phyloP scores from a whole-genome alignment of 2,797 vertebrate species.

The Trematomus bernacchii region DNA sequence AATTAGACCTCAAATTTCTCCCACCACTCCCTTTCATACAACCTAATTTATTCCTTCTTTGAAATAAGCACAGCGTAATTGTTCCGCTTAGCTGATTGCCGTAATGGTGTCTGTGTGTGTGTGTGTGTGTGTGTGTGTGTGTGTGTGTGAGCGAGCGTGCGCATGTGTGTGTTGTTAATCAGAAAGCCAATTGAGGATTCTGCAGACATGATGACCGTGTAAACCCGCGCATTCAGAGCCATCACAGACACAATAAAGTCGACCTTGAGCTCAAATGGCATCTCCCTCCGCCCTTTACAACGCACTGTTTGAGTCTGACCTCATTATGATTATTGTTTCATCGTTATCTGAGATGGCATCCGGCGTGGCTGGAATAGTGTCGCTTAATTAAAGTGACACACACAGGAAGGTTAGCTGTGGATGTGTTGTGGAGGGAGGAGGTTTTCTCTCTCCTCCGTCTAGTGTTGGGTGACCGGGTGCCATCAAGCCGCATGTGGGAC shows the following conservation, averaged over 20 bases:
- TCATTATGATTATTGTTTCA: constrained; percentile 67
- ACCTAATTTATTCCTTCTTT: constrained; percentile 59
- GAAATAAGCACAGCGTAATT: constrained; percentile 63
- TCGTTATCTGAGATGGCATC: constrained; percentile 43
- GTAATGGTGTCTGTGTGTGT: constrained; percentile 20
- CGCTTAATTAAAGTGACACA: constrained; percentile 58
- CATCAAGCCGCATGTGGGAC: too few relatives aligned
- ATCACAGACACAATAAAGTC: constrained; percentile 20
- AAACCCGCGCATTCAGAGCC: constrained; percentile 38
- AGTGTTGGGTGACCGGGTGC: too few relatives aligned
- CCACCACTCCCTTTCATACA: constrained; percentile 26
- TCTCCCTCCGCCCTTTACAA: constrained; percentile 19
- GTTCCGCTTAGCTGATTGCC: constrained; percentile 57
- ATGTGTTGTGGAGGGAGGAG: not conserved
- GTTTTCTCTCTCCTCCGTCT: not conserved
- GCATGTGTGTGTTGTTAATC: too few relatives aligned
- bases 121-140: constrained; percentile 13
- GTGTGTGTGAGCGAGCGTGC: constrained; percentile 5
- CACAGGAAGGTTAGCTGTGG: constrained; percentile 30
- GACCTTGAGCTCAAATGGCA: constrained; percentile 67
- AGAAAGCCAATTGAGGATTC: constrained; percentile 44
- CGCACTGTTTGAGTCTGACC: constrained; percentile 44
- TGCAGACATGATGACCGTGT: constrained; percentile 19
- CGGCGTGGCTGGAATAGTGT: constrained; percentile 26
- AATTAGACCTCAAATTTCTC: constrained; percentile 66